A percentile compares a stretch with the other conserved stretches of the same genome.
These are phyloP conservation scores for Torymus texanus DNA, from an alignment of 2,888 invertebrate species.

Conservation along the genomic window DNA sequence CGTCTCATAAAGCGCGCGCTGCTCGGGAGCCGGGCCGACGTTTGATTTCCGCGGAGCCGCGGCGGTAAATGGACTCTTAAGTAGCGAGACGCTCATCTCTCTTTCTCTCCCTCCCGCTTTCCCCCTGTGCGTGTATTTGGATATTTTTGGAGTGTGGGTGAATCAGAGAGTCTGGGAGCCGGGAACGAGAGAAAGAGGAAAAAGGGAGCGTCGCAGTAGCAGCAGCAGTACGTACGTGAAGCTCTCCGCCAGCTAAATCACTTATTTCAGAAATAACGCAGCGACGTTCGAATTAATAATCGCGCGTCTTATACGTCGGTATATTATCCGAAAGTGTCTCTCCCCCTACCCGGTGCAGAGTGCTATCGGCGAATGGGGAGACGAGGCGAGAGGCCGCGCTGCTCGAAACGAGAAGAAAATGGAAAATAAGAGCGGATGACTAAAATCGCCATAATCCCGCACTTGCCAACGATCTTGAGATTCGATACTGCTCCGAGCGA, in stretches of 20 bases:
- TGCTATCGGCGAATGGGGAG: slow-evolving; percentile 21
- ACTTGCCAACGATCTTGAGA: slow-evolving; percentile 62
- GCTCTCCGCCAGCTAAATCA: slow-evolving; percentile 67
- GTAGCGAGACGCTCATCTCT: slow-evolving; percentile 53
- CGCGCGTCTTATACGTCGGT: slow-evolving; percentile 59
- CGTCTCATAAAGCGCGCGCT: slow-evolving; percentile 50
- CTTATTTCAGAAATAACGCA: slow-evolving; percentile 73
- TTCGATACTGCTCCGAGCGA: slow-evolving; percentile 58
- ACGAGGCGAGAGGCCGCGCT: not conserved
- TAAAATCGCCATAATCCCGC: slow-evolving; percentile 60
- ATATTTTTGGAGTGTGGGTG: slow-evolving; percentile 73
- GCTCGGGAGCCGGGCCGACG: slow-evolving; percentile 13
- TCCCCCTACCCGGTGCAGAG: not conserved
- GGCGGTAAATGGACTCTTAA: slow-evolving; percentile 61
- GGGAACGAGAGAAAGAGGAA: slow-evolving; percentile 13
- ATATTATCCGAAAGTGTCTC: slow-evolving; percentile 52
- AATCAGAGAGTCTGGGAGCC: slow-evolving; percentile 65
- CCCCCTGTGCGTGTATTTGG: slow-evolving; percentile 60
- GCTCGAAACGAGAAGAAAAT: slow-evolving; percentile 40
- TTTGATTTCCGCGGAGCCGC: slow-evolving; percentile 50
- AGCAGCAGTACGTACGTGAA: not conserved
- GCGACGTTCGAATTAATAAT: slow-evolving; percentile 69
- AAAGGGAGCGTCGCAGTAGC: slow-evolving; percentile 1
- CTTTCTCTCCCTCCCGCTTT: not conserved
- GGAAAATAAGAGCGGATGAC: slow-evolving; percentile 50